A percentile compares a stretch with the other conserved stretches of the same genome.
Evolutionary conservation across 1,140 invertebrate genomes (phyloP).

Genomic region (Drosophila prosaltans): DNA sequence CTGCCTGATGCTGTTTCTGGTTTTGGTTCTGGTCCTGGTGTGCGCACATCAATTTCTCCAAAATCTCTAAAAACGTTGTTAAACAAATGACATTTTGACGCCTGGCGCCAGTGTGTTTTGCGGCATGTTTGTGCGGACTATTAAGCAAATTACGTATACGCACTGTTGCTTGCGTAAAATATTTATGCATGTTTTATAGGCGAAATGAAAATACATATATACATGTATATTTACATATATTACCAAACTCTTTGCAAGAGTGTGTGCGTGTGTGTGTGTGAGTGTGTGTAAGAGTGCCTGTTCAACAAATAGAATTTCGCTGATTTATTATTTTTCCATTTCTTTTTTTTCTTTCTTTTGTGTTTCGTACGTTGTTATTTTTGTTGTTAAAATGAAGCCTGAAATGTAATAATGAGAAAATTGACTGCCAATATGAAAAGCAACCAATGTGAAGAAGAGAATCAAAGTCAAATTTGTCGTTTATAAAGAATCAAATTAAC

Average conservation of each 20-base stretch:
- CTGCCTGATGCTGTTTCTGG: background rate
- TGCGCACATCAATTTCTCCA: constrained; percentile 42
- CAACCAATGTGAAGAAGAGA: constrained; percentile 29
- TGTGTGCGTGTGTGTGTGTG: constrained; percentile 19
- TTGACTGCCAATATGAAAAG: constrained; percentile 38
- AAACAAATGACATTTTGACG: constrained; percentile 58
- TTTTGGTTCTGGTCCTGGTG: background rate
- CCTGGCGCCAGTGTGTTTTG: constrained; percentile 58
- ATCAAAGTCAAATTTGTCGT: constrained; percentile 13
- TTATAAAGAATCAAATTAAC: constrained; percentile 14
- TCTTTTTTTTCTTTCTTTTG: constrained; percentile 23
- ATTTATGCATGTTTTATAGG: constrained; percentile 63
- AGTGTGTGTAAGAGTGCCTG: constrained; percentile 26
- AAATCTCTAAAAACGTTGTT: constrained; percentile 38
- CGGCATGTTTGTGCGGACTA: constrained; percentile 60
- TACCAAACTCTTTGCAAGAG: constrained; percentile 63
- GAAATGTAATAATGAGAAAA: constrained; percentile 36
- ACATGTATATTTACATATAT: constrained; percentile 51
- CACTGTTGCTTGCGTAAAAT: constrained; percentile 73
- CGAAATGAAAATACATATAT: constrained; percentile 9
- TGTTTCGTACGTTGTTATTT: constrained; percentile 7
- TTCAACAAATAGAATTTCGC: constrained; percentile 50
- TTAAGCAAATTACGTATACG: constrained; percentile 77
- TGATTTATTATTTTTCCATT: constrained; percentile 50
- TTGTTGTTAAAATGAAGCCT: constrained; percentile 8